Conservation (phyloP, 2,113 vertebrate genomes). For the Dasyornis broadbenti region DNA sequence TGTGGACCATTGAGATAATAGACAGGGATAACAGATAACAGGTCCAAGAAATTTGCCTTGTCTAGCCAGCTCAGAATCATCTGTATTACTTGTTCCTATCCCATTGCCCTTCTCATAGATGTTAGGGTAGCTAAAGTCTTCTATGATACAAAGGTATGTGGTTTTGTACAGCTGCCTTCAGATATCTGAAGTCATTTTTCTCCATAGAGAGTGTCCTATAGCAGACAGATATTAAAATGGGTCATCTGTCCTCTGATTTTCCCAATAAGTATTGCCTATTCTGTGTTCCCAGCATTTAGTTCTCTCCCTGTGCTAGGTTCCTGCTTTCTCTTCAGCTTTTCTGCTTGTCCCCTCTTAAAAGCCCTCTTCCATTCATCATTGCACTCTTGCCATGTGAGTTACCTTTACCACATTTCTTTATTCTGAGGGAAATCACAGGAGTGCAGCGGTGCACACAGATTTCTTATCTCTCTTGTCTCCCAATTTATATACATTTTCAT, state of each 20-base stretch:
- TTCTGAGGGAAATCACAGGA: not conserved
- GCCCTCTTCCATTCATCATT: not conserved
- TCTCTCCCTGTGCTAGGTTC: not conserved
- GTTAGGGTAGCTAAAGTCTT: not conserved
- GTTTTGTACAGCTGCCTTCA: not conserved
- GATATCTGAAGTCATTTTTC: not conserved
- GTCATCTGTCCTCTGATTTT: not conserved
- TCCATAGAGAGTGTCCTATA: not conserved
- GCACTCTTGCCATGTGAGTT: not conserved
- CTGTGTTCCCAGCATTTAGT: not conserved
- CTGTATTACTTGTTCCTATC: not conserved
- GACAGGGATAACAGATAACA: not conserved
- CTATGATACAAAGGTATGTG: not conserved
- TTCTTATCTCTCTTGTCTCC: not conserved
- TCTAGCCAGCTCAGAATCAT: not conserved
- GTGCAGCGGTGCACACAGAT: not conserved
- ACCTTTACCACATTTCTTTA: not conserved
- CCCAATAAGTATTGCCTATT: fast-evolving
- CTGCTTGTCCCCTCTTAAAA: not conserved
- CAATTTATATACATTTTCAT: not conserved
- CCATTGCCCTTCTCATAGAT: not conserved
- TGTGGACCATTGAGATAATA: not conserved
- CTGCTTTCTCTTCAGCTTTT: not conserved
- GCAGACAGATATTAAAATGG: fast-evolving
- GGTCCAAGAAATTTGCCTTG: not conserved